These are phyloP conservation scores for Melieria picta DNA, from an alignment of 2,888 invertebrate species.

Conservation along the genomic window DNA sequence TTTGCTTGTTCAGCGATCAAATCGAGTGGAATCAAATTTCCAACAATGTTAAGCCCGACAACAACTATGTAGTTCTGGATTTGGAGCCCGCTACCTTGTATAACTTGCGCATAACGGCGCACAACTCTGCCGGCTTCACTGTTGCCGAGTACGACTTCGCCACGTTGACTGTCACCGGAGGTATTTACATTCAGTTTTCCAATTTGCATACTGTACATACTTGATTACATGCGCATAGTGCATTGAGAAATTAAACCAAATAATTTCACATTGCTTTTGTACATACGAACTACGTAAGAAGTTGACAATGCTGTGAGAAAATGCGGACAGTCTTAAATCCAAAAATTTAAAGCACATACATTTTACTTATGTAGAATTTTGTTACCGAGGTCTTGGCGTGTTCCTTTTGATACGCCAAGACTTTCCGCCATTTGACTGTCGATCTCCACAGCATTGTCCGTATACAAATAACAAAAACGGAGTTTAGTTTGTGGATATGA, in stretches of 20 bases:
- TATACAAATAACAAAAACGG: slow-evolving; percentile 61
- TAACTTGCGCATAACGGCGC: slow-evolving; percentile 87
- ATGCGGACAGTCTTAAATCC: slow-evolving; percentile 8
- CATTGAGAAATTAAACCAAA: slow-evolving; percentile 22
- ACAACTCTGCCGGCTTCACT: slow-evolving; percentile 95
- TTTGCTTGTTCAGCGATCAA: slow-evolving; percentile 71
- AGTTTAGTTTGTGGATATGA: slow-evolving; percentile 27
- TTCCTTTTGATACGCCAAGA: too few relatives aligned
- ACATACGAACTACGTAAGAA: slow-evolving; percentile 59
- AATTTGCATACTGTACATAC: slow-evolving; percentile 41
- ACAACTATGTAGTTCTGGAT: slow-evolving; percentile 90
- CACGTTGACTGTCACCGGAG: slow-evolving; percentile 92
- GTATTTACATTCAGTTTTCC: slow-evolving; percentile 71
- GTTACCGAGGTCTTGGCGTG: too few relatives aligned
- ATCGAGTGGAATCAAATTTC: slow-evolving; percentile 94
- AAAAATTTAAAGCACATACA: not conserved
- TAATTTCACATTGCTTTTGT: slow-evolving; percentile 62
- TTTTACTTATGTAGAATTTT: not conserved
- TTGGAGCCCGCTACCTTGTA: slow-evolving; percentile 95
- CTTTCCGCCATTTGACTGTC: too few relatives aligned
- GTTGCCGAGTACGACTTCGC: slow-evolving; percentile 96
- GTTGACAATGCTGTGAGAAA: slow-evolving; percentile 44
- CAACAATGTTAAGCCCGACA: slow-evolving; percentile 90
- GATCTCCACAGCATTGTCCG: slow-evolving; percentile 46
- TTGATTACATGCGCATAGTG: slow-evolving; percentile 11